Conservation (phyloP, 1,140 invertebrate species). For the Physella acuta region DNA sequence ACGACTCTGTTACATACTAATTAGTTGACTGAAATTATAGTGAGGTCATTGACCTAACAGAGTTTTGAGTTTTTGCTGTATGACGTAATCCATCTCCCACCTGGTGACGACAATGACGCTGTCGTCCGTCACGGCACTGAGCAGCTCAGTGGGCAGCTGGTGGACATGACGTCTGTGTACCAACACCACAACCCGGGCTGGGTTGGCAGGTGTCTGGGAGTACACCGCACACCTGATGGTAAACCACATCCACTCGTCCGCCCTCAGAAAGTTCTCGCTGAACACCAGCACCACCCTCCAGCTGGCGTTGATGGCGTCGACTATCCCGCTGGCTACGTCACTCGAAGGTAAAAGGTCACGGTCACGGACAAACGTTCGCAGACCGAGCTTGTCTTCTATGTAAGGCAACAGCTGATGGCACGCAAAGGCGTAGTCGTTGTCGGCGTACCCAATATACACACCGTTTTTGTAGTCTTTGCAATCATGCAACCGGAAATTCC, state of each 20-base stretch:
- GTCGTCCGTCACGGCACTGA: neutral
- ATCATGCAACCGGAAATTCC: neutral
- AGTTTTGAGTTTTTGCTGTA: too few species aligned
- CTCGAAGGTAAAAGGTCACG: neutral
- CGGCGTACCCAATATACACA: neutral
- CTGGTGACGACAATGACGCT: neutral
- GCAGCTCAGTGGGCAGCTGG: neutral
- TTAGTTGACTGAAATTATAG: too few species aligned
- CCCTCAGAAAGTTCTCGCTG: neutral
- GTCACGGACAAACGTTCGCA: neutral
- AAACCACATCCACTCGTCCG: neutral
- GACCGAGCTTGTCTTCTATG: neutral
- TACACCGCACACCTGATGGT: neutral
- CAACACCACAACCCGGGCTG: neutral
- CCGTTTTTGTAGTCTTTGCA: neutral
- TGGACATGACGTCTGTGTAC: neutral
- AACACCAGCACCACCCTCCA: neutral
- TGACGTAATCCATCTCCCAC: neutral
- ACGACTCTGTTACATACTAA: too few species aligned
- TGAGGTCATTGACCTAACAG: too few species aligned
- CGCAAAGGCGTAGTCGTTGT: neutral
- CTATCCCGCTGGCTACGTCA: neutral
- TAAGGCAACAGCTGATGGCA: neutral
- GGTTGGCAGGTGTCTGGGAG: neutral
- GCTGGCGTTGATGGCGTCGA: neutral